Percentiles rank a stretch among this genome's conserved stretches.
Conservation (phyloP, 2,888 invertebrate genomes). For the Amblyjoppa proteus region DNA sequence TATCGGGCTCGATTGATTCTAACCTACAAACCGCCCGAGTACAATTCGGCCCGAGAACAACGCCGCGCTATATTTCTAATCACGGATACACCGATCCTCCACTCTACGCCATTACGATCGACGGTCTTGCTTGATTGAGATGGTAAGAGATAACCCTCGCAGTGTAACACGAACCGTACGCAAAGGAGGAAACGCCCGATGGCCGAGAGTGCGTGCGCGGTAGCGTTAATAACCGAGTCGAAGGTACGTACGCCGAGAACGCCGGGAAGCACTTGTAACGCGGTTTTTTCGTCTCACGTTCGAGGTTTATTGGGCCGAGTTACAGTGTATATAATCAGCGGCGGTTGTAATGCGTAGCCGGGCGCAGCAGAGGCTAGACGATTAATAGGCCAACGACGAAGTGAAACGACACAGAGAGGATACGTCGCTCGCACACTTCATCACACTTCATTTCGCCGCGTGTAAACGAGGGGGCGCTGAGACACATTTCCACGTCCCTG, state of each 20-base stretch:
- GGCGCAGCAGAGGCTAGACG: background rate
- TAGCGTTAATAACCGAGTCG: background rate
- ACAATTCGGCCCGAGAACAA: background rate
- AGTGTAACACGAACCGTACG: background rate
- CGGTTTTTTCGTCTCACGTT: background rate
- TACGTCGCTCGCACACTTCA: constrained; percentile 41
- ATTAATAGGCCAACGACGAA: constrained; percentile 18
- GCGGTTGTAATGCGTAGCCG: constrained; percentile 3
- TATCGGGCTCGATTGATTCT: constrained; percentile 1
- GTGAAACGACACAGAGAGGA: constrained; percentile 30
- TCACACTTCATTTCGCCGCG: constrained; percentile 40
- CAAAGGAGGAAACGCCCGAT: constrained; percentile 2
- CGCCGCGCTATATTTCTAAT: background rate
- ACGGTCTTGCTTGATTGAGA: background rate
- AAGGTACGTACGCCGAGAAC: background rate
- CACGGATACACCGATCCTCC: background rate
- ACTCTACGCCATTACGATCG: background rate
- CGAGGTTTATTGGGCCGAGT: background rate
- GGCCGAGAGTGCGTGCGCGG: background rate
- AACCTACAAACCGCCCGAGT: background rate
- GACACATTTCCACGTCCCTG: constrained; percentile 22
- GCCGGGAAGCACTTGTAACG: background rate
- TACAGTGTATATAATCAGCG: background rate
- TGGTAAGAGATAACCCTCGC: background rate
- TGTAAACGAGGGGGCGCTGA: constrained; percentile 7